A percentile compares a stretch with the other conserved stretches of the same genome.
Conservation (phyloP, 1,140 invertebrate genomes). For the Euglossa dilemma region DNA sequence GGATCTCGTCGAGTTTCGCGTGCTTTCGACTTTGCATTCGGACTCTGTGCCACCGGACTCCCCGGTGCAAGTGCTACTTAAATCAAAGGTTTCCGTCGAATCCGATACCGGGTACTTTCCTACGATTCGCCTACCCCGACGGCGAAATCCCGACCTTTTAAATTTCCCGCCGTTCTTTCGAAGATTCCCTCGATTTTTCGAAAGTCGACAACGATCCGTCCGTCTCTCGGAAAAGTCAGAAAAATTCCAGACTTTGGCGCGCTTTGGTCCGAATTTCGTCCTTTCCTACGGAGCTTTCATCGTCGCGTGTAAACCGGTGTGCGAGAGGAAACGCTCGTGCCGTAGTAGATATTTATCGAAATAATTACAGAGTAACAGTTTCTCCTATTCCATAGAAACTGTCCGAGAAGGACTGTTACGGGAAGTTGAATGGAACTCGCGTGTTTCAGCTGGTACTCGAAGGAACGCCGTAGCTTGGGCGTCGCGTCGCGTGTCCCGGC, state of each 20-base stretch:
- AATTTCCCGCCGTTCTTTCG: background rate
- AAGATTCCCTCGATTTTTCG: background rate
- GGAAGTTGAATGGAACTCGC: conserved; percentile 6
- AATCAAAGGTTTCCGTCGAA: background rate
- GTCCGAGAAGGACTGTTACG: no score
- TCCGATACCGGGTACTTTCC: background rate
- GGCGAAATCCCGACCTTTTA: background rate
- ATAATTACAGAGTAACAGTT: conserved; percentile 3
- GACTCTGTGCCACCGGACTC: background rate
- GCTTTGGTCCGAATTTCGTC: no score
- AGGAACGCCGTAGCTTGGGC: background rate
- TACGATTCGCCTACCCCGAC: no score
- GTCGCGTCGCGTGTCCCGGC: background rate
- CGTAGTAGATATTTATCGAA: background rate
- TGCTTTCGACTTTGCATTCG: background rate
- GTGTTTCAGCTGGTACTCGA: background rate
- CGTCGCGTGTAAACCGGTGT: background rate
- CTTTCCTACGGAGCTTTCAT: no score
- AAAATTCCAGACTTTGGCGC: no score
- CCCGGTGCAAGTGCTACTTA: background rate
- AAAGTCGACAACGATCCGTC: no score
- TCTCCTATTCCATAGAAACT: background rate
- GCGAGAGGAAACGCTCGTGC: background rate
- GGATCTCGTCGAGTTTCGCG: background rate
- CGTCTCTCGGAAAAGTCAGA: no score